Base-by-base conservation (phyloP, 2,888 invertebrate species). In the Lasioglossum vierecki region DNA sequence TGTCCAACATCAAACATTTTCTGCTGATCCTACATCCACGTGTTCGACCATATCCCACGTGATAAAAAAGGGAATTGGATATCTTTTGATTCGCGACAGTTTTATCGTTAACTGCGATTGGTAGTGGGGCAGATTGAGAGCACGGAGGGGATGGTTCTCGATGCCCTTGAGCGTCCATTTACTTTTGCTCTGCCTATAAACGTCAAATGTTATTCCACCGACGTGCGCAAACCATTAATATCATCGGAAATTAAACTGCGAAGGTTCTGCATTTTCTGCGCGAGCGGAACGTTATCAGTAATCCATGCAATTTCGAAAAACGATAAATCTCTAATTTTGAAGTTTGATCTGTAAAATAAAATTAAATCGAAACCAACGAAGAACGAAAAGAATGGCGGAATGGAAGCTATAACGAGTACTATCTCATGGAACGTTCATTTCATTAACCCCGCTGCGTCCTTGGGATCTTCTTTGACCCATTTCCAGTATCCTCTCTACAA, bases 401-500 rank as follows among this genome's bases (percentile, higher is more conserved):
- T 30, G 8, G 63, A 30, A 8, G 3, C 8, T 63, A 30, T 5
- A 26, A 4, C 30, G 30, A 15, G 15, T 30, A 30, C 30, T 63
- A 18, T 3, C 30, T 18, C 18, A 3, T 63, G 63, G 63, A 63
- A 18, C 26, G 30, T 35, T 63, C 30, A 63, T 63, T 63, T 35
- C 63, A 63, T 63, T 35, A 63, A 63, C 63, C 35, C 63, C 18
- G 63, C 63, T 18, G 30, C 30, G 63, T 63, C 30, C 63, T 63
- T 39, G 39, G 22, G 35, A 70, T 70, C 35, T 70, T 70, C 70
- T 39, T 41, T 35, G 39, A 39, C 70, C 35, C 70, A 39, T 70
- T 39, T 70, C n/a, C 63, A 63, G 57, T 57, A 57, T 57, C 57
- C 22, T 57, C n/a, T n/a, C 57, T 57, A n/a, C 57, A n/a, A 57